phyloP scores from a whole-genome alignment of 2,113 vertebrate genomes.

The Ageneiosus marmoratus region DNA sequence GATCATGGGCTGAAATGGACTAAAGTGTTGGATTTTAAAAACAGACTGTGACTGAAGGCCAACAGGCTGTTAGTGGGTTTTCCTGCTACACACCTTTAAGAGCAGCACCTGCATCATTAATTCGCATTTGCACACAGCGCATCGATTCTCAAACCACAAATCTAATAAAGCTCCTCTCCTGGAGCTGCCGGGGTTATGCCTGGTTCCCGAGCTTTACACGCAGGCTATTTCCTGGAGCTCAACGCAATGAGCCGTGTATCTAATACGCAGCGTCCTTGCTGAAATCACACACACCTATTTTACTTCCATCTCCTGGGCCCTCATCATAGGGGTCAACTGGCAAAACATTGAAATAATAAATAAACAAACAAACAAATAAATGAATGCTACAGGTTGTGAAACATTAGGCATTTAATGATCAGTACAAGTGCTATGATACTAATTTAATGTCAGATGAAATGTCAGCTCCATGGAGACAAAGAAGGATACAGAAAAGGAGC shows the following conservation, averaged over 20 bases:
- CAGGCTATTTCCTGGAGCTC: background rate
- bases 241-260: background rate
- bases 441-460: conserved; percentile 21
- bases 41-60: conserved; percentile 1
- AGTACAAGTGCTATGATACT: conserved; percentile 9
- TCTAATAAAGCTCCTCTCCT: conserved; percentile 12
- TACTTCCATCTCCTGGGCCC: background rate
- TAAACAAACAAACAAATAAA: background rate
- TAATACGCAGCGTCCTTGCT: background rate
- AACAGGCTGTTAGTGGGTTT: background rate
- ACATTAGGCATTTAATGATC: conserved; percentile 36
- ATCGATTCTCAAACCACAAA: background rate
- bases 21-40: background rate
- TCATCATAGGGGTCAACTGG: background rate
- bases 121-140: conserved; percentile 11
- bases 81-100: background rate
- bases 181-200: background rate
- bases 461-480: background rate
- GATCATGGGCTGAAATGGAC: no score
- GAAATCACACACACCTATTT: background rate
- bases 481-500: background rate
- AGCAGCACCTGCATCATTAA: conserved; percentile 20
- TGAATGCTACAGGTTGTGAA: conserved; percentile 18
- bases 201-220: background rate
- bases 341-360: background rate